Percentiles rank a stretch among this genome's conserved stretches.
Evolutionary conservation across 2,797 vertebrate species (phyloP).

Genomic region (Microctenopoma stevenorrisi): DNA sequence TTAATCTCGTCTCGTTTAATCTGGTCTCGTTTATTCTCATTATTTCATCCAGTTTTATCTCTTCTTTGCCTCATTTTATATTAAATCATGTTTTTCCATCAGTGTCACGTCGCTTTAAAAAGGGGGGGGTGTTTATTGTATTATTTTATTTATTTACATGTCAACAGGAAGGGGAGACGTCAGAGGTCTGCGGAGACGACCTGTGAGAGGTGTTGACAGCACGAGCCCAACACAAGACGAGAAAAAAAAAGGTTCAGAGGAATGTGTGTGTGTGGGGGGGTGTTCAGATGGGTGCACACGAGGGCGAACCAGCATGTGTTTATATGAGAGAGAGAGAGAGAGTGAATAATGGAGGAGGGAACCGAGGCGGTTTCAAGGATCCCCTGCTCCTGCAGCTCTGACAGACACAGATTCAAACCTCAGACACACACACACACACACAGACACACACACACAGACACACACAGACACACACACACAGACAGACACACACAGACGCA

Average conservation of each 20-base stretch:
- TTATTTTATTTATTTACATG: no score
- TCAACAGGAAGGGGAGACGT: slow-evolving; percentile 23
- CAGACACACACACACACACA: no score
- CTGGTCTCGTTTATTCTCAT: no score
- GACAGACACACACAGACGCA: no score
- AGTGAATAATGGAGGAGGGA: slow-evolving; percentile 43
- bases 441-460: no score
- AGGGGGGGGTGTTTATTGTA: slow-evolving; percentile 1
- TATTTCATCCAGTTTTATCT: no score
- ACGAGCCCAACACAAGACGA: slow-evolving; percentile 14
- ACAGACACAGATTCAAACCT: slow-evolving; percentile 40
- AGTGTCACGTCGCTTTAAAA: no score
- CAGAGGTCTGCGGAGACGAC: slow-evolving; percentile 11
- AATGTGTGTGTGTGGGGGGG: slow-evolving; percentile 13
- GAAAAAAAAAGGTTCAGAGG: slow-evolving; percentile 29
- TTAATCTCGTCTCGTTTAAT: no score
- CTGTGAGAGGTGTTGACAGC: neutral
- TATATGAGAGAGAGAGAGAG: slow-evolving; percentile 34
- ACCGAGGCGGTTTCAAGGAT: slow-evolving; percentile 65
- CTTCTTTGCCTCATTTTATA: no score
- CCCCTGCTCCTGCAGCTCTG: slow-evolving; percentile 36
- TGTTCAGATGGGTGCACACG: neutral
- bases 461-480: no score
- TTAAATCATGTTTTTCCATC: neutral
- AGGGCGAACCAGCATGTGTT: slow-evolving; percentile 25